phyloP scores from a whole-genome alignment of 1,140 invertebrate species.

The Drosophila asahinai region DNA sequence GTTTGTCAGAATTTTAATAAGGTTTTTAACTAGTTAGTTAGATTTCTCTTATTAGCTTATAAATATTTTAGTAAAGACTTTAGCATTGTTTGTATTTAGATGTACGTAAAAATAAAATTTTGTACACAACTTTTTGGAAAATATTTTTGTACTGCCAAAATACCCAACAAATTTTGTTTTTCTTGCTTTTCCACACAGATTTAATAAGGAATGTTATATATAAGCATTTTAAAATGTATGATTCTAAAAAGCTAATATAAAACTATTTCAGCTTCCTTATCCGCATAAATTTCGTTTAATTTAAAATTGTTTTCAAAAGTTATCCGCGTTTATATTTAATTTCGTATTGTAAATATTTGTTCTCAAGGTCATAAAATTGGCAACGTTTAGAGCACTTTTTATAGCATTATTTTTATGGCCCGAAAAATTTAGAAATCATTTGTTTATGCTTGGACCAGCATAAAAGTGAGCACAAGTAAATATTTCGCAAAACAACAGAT shows the following conservation, averaged over 20 bases:
- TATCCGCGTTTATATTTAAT: not conserved
- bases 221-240: too few species aligned
- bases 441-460: slow-evolving; percentile 16
- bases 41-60: not conserved
- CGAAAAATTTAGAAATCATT: slow-evolving; percentile 20
- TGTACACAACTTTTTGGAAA: too few species aligned
- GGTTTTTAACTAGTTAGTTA: not conserved
- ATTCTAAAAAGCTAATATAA: not conserved
- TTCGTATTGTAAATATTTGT: not conserved
- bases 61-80: not conserved
- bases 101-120: not conserved
- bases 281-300: not conserved
- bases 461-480: slow-evolving; percentile 30
- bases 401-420: slow-evolving; percentile 15
- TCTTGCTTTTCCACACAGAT: not conserved
- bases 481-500: slow-evolving; percentile 32
- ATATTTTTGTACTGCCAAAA: not conserved
- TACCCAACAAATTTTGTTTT: not conserved
- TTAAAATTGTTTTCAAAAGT: not conserved
- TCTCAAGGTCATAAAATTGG: slow-evolving; percentile 23
- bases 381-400: slow-evolving; percentile 8
- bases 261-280: not conserved
- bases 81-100: not conserved
- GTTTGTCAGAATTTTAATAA: not conserved
- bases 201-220: not conserved